Evolutionary conservation across 37 sponge, comb jelly and placozoan genomes (phyloP).

Genomic region (Diacarnus erythraeanus): DNA sequence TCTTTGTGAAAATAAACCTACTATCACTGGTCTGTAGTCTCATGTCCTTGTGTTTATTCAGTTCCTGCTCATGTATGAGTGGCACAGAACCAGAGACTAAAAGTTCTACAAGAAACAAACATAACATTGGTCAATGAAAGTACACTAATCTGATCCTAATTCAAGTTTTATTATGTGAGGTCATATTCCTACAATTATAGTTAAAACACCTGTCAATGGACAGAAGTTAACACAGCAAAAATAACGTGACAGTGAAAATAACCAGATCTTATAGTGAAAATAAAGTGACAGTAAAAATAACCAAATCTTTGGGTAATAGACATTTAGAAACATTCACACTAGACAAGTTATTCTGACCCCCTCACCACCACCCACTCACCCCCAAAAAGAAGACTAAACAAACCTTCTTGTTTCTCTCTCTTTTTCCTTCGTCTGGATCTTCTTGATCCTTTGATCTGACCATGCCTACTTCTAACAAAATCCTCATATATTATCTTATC

Average conservation of each 20-base stretch:
- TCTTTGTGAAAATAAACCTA: background rate
- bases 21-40: background rate
- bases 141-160: too few relatives aligned
- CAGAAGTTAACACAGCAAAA: background rate
- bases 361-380: too few relatives aligned
- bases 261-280: background rate
- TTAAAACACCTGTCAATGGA: too few relatives aligned
- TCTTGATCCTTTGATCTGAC: background rate
- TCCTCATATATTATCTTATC: background rate
- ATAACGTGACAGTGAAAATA: too few relatives aligned
- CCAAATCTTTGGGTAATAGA: background rate
- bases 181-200: too few relatives aligned
- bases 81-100: constrained; percentile 1
- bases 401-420: background rate
- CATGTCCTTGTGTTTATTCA: constrained; percentile 8
- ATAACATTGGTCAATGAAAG: too few relatives aligned
- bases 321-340: too few relatives aligned
- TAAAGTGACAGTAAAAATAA: too few relatives aligned
- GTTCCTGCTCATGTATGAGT: background rate
- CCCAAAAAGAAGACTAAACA: background rate
- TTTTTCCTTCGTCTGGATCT: background rate
- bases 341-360: too few relatives aligned
- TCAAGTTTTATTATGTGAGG: too few relatives aligned
- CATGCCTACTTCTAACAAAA: background rate
- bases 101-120: background rate